Conservation (phyloP, 2,113 vertebrate species). For the Panthera uncia region DNA sequence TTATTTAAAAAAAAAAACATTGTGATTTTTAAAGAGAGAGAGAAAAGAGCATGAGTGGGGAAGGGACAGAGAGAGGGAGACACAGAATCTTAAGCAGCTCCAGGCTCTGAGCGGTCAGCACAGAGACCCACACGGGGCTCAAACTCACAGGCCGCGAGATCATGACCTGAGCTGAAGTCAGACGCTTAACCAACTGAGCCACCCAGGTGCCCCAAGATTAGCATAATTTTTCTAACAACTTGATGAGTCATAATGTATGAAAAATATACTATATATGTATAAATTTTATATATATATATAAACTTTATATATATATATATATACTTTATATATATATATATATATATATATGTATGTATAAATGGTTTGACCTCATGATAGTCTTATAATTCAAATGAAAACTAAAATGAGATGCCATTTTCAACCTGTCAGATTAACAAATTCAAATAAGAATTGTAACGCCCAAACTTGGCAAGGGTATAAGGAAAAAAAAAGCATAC, state of each 20-base stretch:
- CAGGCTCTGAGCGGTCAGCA: too few relatives aligned
- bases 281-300: too few relatives aligned
- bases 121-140: too few relatives aligned
- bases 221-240: background rate
- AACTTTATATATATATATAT: too few relatives aligned
- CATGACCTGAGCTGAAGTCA: too few relatives aligned
- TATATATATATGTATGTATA: background rate
- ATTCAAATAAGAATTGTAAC: background rate
- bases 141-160: too few relatives aligned
- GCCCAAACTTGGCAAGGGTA: background rate
- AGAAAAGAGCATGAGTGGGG: too few relatives aligned
- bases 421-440: background rate
- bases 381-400: background rate
- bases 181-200: too few relatives aligned
- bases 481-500: background rate
- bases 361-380: background rate
- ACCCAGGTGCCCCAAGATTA: background rate
- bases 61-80: too few relatives aligned
- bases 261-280: background rate
- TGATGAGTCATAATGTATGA: background rate
- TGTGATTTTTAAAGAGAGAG: too few relatives aligned
- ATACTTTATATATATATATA: too few relatives aligned
- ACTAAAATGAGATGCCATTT: background rate
- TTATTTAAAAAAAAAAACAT: background rate
- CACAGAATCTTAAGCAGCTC: too few relatives aligned